Evolutionary conservation across 2,113 vertebrate genomes (phyloP).

Genomic region (Parus major): DNA sequence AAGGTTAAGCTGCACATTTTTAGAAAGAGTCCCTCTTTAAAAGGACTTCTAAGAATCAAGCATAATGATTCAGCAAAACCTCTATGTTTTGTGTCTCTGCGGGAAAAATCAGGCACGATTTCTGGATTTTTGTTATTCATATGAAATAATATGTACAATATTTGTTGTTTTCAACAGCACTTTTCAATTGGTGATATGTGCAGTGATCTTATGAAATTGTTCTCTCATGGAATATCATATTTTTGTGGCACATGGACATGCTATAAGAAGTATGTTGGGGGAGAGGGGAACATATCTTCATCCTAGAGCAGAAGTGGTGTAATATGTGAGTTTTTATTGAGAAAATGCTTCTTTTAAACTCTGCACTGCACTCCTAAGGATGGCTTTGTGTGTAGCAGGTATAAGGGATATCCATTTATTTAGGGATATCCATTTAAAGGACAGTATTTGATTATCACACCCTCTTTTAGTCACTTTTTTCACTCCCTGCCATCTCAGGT

Average conservation of each 20-base stretch:
- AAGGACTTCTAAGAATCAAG: not conserved
- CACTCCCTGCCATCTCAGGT: constrained; percentile 23
- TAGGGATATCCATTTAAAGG: not conserved
- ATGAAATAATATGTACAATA: not conserved
- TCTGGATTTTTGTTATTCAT: not conserved
- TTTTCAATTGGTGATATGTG: not conserved
- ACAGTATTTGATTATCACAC: not conserved
- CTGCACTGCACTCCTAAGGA: not conserved
- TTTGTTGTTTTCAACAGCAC: not conserved
- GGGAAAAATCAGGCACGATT: not conserved
- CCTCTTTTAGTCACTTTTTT: not conserved
- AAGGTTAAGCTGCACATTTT: not conserved
- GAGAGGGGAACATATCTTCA: not conserved
- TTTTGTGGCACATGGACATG: not conserved
- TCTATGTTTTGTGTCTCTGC: not conserved
- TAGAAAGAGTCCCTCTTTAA: not conserved
- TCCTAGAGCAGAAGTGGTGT: not conserved
- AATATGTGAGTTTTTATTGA: not conserved
- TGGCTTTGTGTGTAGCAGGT: constrained; percentile 18
- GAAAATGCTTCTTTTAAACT: not conserved
- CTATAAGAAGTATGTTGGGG: fast-evolving
- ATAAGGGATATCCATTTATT: not conserved
- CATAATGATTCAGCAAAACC: constrained; percentile 10
- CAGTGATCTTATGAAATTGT: not conserved
- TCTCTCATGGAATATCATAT: not conserved